These are phyloP conservation scores for Drosophila pachea DNA, from an alignment of 1,140 invertebrate species.

Conservation along the genomic window DNA sequence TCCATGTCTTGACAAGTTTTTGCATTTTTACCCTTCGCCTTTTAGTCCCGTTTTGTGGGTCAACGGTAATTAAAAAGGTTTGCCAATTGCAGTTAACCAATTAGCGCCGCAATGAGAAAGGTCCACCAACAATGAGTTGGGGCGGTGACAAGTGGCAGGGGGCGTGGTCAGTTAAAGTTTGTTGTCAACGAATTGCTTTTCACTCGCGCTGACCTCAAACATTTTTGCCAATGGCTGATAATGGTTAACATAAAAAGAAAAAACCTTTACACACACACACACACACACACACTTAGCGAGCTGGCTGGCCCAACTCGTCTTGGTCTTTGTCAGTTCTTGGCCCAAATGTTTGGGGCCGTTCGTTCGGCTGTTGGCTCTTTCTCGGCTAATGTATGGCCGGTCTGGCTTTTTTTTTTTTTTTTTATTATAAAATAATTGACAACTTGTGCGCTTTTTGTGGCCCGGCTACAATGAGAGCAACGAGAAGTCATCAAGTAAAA, in stretches of 20 bases:
- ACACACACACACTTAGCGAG: background rate
- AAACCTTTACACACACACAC: conserved; percentile 20
- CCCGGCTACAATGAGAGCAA: conserved; percentile 55
- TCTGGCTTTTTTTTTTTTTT: too few species aligned
- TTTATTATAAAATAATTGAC: conserved; percentile 74
- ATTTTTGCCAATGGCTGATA: conserved; percentile 27
- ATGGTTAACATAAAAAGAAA: conserved; percentile 22
- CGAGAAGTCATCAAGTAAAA: conserved; percentile 52
- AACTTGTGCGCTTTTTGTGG: conserved; percentile 54
- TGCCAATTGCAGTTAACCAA: conserved; percentile 71
- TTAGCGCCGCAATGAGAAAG: conserved; percentile 31
- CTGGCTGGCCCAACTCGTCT: conserved; percentile 25
- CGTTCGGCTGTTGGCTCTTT: conserved; percentile 4
- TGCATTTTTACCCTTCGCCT: conserved; percentile 3
- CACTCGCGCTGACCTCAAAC: conserved; percentile 35
- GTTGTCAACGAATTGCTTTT: conserved; percentile 21
- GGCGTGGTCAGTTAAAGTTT: background rate
- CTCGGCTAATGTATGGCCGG: conserved; percentile 10
- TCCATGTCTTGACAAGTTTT: conserved; percentile 25
- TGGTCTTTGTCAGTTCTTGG: conserved; percentile 59
- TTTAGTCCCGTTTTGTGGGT: conserved; percentile 49
- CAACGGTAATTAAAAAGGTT: conserved; percentile 63
- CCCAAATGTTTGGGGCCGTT: conserved; percentile 52
- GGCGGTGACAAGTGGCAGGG: background rate
- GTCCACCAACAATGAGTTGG: background rate